Base-by-base conservation (phyloP, 2,797 vertebrate genomes). In the Peromyscus nudipes region DNA sequence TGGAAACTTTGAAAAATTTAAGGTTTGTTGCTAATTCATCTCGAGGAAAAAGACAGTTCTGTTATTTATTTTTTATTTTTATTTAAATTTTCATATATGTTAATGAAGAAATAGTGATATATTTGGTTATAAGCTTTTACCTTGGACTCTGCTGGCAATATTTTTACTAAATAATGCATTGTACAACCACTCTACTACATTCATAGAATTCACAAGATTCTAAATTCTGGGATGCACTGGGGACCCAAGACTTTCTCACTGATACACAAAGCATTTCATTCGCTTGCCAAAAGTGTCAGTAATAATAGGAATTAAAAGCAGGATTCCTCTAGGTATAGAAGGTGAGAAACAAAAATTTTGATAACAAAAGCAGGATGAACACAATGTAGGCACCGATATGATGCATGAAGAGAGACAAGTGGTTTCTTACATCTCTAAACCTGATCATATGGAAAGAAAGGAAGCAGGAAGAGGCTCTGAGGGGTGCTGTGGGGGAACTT, bases 201-300 rank as follows among this genome's bases (percentile, higher is more conserved):
- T 77, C 37, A 89, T 69, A 49, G 64, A 94, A 94, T 40, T 82
- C 40, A 71, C 88, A 77, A 23, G 13, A 62, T 40, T 73, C 25
- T 94, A 65, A 92, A 73, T 89, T 81, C 46, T 75, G 40, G 55
- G 67, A 88, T 27, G 76, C 0, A 52, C 27, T 34, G 55, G 14
- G 27, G 1, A 4, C 55, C 31, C 13, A 80, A 73, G 37, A 64
- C 13, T 75, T 92, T 80, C 14, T 60, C 14, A 79, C 8, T 43
- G 34, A 84, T 46, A 6, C 29, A 65, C 14, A 52, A 73, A 71
- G 8, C 27, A 89, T 92, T 85, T 49, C 5, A 86, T 34, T 64
- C 37, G 31, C 6, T 80, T 85, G 16, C 0, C 14, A 49, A 90
- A 95, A 67, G 6, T 84, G 21, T 10, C 25, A 80, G 1, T 43